A percentile compares a stretch with the other conserved stretches of the same genome.
These are phyloP conservation scores for Lophochroa leadbeateri DNA, from an alignment of 2,113 vertebrate genomes.

Conservation along the genomic window DNA sequence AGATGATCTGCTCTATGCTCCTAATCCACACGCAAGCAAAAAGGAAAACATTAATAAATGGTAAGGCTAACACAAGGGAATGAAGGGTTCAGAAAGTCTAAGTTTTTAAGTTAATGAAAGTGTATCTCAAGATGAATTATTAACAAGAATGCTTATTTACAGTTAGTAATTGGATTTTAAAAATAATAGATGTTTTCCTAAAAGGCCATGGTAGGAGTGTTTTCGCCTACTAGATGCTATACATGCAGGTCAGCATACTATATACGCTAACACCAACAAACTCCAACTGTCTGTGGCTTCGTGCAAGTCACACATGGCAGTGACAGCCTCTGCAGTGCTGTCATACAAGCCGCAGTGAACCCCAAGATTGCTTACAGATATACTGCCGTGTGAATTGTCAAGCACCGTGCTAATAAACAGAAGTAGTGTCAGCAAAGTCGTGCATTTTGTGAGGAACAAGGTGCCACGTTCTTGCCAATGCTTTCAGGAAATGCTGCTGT, in stretches of 20 bases:
- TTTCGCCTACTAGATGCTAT: neutral
- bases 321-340: neutral
- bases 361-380: neutral
- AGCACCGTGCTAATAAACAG: neutral
- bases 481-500: neutral
- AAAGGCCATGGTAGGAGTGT: neutral
- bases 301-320: fast-evolving
- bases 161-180: neutral
- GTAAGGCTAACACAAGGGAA: neutral
- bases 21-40: neutral
- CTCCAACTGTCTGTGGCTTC: fast-evolving
- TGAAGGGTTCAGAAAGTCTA: neutral
- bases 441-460: neutral
- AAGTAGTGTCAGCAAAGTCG: neutral
- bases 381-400: neutral
- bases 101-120: neutral
- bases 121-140: neutral
- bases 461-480: fast-evolving
- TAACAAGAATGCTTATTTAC: neutral
- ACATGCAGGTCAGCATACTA: neutral
- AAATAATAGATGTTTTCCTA: neutral
- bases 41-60: neutral
- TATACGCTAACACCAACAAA: neutral
- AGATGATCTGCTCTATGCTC: neutral
- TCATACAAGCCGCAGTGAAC: neutral